Conservation (phyloP, 2,113 vertebrate species). For the Mugil cephalus region DNA sequence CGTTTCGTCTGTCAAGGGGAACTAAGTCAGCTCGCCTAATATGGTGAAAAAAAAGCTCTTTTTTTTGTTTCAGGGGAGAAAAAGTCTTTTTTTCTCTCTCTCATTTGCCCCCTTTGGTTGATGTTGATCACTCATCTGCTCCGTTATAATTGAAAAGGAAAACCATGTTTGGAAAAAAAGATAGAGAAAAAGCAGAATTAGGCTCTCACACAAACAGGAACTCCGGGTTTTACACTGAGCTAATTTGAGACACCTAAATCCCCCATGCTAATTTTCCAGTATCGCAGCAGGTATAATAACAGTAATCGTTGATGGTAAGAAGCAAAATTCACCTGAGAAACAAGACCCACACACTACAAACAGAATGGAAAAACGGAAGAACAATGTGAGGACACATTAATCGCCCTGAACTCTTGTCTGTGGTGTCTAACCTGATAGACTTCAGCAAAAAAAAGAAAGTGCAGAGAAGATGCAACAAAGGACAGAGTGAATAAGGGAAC, state of each 20-base stretch:
- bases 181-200: conserved; percentile 7
- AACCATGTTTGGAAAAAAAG: conserved; percentile 26
- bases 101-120: conserved; percentile 42
- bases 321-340: conserved; percentile 16
- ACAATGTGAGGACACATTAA: conserved; percentile 8
- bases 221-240: background rate
- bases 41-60: conserved; percentile 53
- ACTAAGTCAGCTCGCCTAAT: conserved; percentile 65
- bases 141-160: conserved; percentile 41
- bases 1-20: conserved; percentile 67
- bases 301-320: conserved; percentile 2
- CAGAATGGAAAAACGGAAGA: background rate
- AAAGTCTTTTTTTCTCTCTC: conserved; percentile 31
- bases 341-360: background rate
- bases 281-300: conserved; percentile 6
- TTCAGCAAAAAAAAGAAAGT: background rate
- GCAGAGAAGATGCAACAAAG: conserved; percentile 22
- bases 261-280: conserved; percentile 10
- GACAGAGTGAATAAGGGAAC: conserved; percentile 44
- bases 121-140: conserved; percentile 52
- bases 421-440: conserved; percentile 15
- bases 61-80: conserved; percentile 11
- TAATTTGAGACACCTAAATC: conserved; percentile 13
- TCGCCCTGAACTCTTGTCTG: conserved; percentile 14
- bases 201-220: conserved; percentile 7